A percentile compares a stretch with the other conserved stretches of the same genome.
phyloP scores from a whole-genome alignment of 1,140 invertebrate genomes.

The Homarus americanus region DNA sequence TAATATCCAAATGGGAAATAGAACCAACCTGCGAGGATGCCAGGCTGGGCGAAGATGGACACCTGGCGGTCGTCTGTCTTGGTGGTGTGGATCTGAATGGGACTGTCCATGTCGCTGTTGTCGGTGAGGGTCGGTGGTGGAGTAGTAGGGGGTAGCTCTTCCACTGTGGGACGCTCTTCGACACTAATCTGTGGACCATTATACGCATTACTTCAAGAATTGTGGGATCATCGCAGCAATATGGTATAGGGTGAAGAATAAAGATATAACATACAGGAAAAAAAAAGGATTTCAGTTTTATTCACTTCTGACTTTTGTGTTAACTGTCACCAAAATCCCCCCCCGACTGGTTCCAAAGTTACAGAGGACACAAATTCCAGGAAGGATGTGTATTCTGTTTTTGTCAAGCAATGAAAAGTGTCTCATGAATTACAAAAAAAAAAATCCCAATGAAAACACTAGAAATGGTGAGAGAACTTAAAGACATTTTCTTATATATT shows the following conservation, averaged over 20 bases:
- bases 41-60: conserved; percentile 96
- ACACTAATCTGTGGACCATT: not conserved
- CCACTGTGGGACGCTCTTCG: not conserved
- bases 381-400: no score
- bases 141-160: conserved; percentile 18
- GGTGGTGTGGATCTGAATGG: conserved; percentile 73
- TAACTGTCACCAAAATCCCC: no score
- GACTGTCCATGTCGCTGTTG: conserved; percentile 20
- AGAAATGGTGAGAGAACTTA: no score
- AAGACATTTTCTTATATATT: no score
- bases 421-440: no score
- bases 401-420: no score
- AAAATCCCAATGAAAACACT: no score
- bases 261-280: not conserved
- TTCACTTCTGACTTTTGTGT: no score
- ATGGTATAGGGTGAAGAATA: not conserved
- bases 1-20: no score
- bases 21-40: conserved; percentile 91
- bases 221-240: not conserved
- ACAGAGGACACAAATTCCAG: no score
- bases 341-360: no score
- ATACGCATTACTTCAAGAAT: not conserved
- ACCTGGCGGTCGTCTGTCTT: conserved; percentile 86
- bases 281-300: not conserved
- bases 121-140: conserved; percentile 46